Percentiles rank a stretch among this genome's conserved stretches.
phyloP scores from a whole-genome alignment of 2,113 vertebrate species.

The Pleuronectes platessa region DNA sequence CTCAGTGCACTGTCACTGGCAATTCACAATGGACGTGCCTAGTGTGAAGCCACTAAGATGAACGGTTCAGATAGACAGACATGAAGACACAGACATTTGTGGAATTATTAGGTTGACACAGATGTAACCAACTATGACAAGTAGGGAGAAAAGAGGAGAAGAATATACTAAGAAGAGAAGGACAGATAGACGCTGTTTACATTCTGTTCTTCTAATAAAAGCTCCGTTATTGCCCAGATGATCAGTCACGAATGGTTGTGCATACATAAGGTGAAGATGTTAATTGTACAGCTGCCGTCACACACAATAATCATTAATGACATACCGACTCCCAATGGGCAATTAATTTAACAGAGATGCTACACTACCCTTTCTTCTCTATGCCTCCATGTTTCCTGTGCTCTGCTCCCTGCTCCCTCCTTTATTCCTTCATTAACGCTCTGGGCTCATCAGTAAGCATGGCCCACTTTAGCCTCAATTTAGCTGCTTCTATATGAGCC shows the following conservation, averaged over 20 bases:
- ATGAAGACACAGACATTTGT: too few relatives aligned
- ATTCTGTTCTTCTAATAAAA: slow-evolving; percentile 12
- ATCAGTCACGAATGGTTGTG: slow-evolving; percentile 22
- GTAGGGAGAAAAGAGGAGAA: background rate
- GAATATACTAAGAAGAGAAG: too few relatives aligned
- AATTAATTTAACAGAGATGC: slow-evolving; percentile 56
- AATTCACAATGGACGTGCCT: too few relatives aligned
- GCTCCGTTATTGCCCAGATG: slow-evolving; percentile 20
- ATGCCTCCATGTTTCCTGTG: slow-evolving; percentile 16
- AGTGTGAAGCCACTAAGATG: too few relatives aligned
- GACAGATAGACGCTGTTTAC: background rate
- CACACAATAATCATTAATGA: slow-evolving; percentile 46
- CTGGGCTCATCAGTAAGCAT: slow-evolving; percentile 53
- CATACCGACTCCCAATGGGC: slow-evolving; percentile 30
- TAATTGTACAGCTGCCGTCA: slow-evolving; percentile 26
- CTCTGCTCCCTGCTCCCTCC: slow-evolving; percentile 5
- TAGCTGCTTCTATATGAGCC: slow-evolving; percentile 55
- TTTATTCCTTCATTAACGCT: slow-evolving; percentile 51
- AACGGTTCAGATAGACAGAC: too few relatives aligned
- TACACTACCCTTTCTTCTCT: slow-evolving; percentile 16
- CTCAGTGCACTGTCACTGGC: too few relatives aligned
- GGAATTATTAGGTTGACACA: too few relatives aligned
- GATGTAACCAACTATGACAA: too few relatives aligned
- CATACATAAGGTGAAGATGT: background rate
- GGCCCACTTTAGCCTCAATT: slow-evolving; percentile 62